These are phyloP conservation scores for Aldrovandia affinis DNA, from an alignment of 2,797 vertebrate species.

Conservation along the genomic window DNA sequence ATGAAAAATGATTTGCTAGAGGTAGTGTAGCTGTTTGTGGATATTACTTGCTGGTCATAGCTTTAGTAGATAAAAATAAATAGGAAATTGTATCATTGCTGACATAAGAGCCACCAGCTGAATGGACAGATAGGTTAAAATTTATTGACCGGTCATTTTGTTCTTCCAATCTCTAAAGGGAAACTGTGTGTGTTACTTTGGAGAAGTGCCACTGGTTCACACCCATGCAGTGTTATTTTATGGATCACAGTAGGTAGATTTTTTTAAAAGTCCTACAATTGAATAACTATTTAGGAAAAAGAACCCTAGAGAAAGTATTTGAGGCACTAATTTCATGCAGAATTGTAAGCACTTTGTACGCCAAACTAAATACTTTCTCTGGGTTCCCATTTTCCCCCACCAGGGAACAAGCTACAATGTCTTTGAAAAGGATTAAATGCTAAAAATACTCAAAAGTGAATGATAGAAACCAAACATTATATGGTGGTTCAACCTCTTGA, in stretches of 20 bases:
- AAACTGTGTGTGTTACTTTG: neutral
- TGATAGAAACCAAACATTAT: neutral
- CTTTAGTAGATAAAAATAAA: neutral
- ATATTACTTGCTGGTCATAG: neutral
- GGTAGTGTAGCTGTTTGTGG: neutral
- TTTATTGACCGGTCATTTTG: neutral
- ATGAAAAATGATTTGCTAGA: neutral
- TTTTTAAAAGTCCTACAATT: too few species aligned
- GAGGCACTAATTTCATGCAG: neutral
- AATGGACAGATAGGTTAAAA: too few species aligned
- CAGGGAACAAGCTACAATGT: neutral
- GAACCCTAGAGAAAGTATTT: too few species aligned
- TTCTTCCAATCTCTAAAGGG: too few species aligned
- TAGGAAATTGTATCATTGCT: too few species aligned
- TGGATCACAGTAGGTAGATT: too few species aligned
- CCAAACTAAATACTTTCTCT: neutral
- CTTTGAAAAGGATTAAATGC: neutral
- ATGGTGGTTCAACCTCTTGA: neutral
- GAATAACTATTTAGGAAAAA: too few species aligned
- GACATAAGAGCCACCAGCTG: too few species aligned
- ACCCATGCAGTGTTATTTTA: neutral
- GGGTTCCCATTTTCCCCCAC: neutral
- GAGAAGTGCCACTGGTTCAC: neutral
- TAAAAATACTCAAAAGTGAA: neutral
- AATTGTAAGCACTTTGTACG: neutral